Base-by-base conservation (phyloP, 2,888 invertebrate genomes). In the Pachliopta kotzebuea region DNA sequence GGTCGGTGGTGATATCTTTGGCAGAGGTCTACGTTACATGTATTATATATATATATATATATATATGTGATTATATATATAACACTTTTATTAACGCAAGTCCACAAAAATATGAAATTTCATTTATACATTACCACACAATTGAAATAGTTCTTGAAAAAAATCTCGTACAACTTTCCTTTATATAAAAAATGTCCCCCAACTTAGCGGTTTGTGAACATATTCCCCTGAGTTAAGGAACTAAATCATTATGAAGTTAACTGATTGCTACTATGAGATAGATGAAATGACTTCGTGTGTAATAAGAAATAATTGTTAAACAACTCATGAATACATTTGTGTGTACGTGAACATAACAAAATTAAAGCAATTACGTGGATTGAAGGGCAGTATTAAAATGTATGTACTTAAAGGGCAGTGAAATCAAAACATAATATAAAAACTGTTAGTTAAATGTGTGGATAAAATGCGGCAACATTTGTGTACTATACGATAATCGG, bases 201-300 rank as follows among this genome's bases (percentile, higher is more conserved):
- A n/a, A 2, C 6, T 6, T 6, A n/a, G 45, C 37, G 37, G 26
- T 21, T n/a, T 20, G 49, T 53, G 62, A 53, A 56, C 18, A 60
- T 18, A n/a, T 17, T 21, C 21, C 62, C 26, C 61, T 62, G 63
- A 60, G 67, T 42, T 23, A 61, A 42, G 49, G 54, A 71, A 70
- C 71, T 62, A 70, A 71, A 72, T 72, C 68, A 68, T 70, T 71
- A 69, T 68, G 59, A 70, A 65, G 63, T 63, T 66, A 59, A 65
- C 60, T 68, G 71, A 72, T 74, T 70, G 63, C 68, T 63, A 56
- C 62, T 67, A 57, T 61, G 68, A 69, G 71, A 72, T 69, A 62
- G 50, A 18, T 21, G 58, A 59, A 52, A 60, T 63, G 42, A 52
- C 57, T 65, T 63, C 68, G 66, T 62, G 68, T 69, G 66, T 69